phyloP scores from a whole-genome alignment of 2,113 vertebrate species.

The Bufo gargarizans region DNA sequence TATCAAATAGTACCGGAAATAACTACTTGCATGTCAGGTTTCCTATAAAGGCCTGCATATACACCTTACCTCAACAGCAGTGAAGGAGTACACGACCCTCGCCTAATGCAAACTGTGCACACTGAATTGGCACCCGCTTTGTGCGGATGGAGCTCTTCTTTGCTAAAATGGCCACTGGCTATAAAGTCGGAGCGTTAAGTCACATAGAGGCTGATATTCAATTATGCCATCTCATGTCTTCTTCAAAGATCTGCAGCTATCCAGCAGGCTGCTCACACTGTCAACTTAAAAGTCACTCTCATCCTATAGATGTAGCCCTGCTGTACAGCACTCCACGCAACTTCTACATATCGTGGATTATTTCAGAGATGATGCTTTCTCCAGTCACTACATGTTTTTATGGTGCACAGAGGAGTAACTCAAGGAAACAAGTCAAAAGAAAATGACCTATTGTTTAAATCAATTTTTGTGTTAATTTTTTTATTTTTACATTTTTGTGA shows the following conservation, averaged over 20 bases:
- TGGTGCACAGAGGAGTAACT: too few relatives aligned
- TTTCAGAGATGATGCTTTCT: neutral
- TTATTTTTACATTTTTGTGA: too few relatives aligned
- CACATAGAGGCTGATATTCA: neutral
- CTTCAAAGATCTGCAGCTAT: neutral
- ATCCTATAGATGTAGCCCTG: neutral
- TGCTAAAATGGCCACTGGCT: constrained; percentile 9
- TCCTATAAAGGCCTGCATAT: neutral
- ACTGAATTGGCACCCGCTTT: neutral
- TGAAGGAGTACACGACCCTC: neutral
- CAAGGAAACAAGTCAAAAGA: too few relatives aligned
- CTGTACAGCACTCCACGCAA: neutral
- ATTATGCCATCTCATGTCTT: constrained; percentile 1
- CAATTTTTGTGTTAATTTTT: too few relatives aligned
- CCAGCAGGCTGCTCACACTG: neutral
- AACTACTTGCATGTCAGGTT: neutral
- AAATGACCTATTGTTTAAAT: too few relatives aligned
- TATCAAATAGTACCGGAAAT: neutral
- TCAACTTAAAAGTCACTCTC: neutral
- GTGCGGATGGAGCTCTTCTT: neutral
- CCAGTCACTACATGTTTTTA: neutral
- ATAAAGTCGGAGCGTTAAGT: constrained; percentile 30
- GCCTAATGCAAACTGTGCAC: too few relatives aligned
- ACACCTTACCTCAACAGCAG: neutral
- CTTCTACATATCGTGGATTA: neutral